Conservation (phyloP, 2,113 vertebrate species). For the Tetraodon nigroviridis region DNA sequence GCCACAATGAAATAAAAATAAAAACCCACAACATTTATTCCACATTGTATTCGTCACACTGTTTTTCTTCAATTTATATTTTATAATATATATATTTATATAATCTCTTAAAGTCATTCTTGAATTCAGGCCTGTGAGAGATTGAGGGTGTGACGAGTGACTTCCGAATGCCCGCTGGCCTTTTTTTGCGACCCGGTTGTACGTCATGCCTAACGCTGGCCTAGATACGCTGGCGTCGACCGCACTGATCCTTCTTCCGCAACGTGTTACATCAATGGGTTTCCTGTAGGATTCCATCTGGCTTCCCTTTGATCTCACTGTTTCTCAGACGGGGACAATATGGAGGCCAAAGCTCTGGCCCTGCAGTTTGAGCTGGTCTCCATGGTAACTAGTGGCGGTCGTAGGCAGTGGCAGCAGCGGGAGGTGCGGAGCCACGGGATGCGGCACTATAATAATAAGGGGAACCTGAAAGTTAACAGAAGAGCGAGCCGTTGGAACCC, state of each 20-base stretch:
- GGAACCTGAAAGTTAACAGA: constrained; percentile 99
- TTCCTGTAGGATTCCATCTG: constrained; percentile 59
- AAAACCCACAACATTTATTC: constrained; percentile 71
- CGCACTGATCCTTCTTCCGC: constrained; percentile 56
- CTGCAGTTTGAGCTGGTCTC: constrained; percentile 96
- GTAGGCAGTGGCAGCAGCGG: constrained; percentile 99
- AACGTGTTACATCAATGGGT: constrained; percentile 47
- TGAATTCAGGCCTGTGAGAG: constrained; percentile 71
- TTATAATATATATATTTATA: constrained; percentile 82
- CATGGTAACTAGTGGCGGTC: constrained; percentile 99
- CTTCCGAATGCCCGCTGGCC: constrained; percentile 31
- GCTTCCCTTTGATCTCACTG: constrained; percentile 71
- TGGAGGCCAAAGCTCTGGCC: constrained; percentile 91
- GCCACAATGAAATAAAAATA: constrained; percentile 64
- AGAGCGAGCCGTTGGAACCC: constrained; percentile 96
- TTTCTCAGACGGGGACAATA: constrained; percentile 96
- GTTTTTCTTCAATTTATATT: constrained; percentile 75
- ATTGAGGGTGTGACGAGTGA: constrained; percentile 52
- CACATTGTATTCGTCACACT: constrained; percentile 74
- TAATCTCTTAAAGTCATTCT: constrained; percentile 80
- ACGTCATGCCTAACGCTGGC: constrained; percentile 48
- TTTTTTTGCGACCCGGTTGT: constrained; percentile 36
- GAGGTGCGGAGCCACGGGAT: constrained; percentile 98
- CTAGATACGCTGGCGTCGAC: constrained; percentile 40
- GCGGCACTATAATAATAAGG: constrained; percentile 99